A percentile compares a stretch with the other conserved stretches of the same genome.
phyloP scores from a whole-genome alignment of 2,797 vertebrate genomes.

The Aotus griseimembra region DNA sequence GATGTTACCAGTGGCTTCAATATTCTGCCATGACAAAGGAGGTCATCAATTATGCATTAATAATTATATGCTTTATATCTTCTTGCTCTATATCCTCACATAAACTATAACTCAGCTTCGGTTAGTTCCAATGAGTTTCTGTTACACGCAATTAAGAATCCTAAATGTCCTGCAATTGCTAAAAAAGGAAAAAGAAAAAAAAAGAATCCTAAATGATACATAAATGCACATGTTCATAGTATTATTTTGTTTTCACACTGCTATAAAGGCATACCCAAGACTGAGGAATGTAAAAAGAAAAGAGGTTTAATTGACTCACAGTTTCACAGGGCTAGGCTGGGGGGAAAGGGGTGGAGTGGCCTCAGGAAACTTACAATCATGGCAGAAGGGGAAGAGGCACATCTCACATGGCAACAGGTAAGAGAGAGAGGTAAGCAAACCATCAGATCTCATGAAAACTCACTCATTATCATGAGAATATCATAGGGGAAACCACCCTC shows the following conservation, averaged over 20 bases:
- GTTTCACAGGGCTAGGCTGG: not conserved
- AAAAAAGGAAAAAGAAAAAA: not conserved
- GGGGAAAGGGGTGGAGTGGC: no score
- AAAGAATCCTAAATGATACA: not conserved
- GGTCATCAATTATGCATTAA: not conserved
- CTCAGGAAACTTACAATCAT: not conserved
- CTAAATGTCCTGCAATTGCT: not conserved
- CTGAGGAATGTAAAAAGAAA: not conserved
- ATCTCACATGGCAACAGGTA: not conserved
- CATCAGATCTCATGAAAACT: not conserved
- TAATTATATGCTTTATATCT: not conserved
- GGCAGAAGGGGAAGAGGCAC: not conserved
- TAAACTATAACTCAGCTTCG: not conserved
- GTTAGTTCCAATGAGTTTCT: not conserved
- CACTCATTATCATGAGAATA: not conserved
- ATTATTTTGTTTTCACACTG: not conserved
- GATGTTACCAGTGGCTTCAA: fast-evolving
- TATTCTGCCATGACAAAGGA: not conserved
- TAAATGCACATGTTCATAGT: not conserved
- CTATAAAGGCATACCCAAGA: no score
- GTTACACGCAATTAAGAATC: not conserved
- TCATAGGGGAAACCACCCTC: not conserved
- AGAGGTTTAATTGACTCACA: not conserved
- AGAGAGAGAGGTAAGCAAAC: not conserved
- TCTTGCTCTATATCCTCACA: not conserved